A percentile compares a stretch with the other conserved stretches of the same genome.
Conservation (phyloP, 2,113 vertebrate species). For the Passer domesticus region DNA sequence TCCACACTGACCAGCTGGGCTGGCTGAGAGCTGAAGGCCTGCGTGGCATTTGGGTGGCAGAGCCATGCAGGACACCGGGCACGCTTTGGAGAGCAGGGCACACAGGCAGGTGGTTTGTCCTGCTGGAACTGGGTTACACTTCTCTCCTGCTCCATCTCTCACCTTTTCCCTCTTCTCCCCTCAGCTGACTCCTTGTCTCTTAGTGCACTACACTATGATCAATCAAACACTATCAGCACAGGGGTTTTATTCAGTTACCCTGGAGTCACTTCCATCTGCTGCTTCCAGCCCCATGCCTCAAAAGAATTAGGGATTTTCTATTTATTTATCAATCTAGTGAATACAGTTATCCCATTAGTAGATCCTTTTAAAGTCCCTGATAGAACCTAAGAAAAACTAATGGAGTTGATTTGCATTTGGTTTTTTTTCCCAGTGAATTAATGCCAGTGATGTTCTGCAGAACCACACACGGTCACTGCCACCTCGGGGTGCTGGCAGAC, state of each 20-base stretch:
- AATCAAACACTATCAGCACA: neutral
- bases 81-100: neutral
- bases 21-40: neutral
- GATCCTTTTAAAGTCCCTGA: slow-evolving; percentile 59
- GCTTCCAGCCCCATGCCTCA: neutral
- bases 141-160: neutral
- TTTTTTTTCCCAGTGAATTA: neutral
- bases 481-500: slow-evolving; percentile 22
- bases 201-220: neutral
- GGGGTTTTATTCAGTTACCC: slow-evolving; percentile 4
- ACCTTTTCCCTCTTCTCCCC: neutral
- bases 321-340: slow-evolving; percentile 67
- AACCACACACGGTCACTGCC: slow-evolving; percentile 22
- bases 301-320: slow-evolving; percentile 52
- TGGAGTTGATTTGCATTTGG: slow-evolving; percentile 36
- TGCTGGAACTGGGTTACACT: neutral
- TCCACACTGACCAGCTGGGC: accelerated
- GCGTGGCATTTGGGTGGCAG: neutral
- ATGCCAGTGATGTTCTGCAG: slow-evolving; percentile 39
- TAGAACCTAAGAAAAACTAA: slow-evolving; percentile 63
- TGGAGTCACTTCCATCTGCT: neutral
- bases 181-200: neutral
- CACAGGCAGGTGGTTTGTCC: neutral
- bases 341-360: slow-evolving; percentile 60
- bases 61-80: neutral